phyloP scores from a whole-genome alignment of 2,113 vertebrate genomes.

The Fregetta grallaria region DNA sequence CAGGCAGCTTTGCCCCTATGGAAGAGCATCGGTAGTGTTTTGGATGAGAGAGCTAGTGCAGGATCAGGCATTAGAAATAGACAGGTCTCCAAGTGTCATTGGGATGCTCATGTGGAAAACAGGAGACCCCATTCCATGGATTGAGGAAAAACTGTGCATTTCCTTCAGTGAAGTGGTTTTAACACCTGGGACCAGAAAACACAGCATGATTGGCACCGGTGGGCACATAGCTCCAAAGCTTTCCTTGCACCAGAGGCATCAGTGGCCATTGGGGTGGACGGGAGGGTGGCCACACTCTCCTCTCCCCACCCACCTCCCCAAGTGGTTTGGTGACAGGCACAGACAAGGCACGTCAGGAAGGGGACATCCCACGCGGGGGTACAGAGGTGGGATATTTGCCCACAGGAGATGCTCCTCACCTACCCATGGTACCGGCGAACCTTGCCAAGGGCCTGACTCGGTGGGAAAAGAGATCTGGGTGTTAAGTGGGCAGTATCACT shows the following conservation, averaged over 20 bases:
- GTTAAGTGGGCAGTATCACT: neutral
- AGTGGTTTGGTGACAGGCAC: neutral
- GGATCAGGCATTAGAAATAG: neutral
- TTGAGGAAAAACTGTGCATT: neutral
- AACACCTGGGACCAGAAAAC: accelerated
- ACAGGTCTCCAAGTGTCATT: neutral
- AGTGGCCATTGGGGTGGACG: accelerated
- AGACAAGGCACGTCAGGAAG: neutral
- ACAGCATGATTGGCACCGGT: accelerated
- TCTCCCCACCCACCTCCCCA: neutral
- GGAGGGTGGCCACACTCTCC: accelerated
- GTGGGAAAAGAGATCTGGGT: neutral
- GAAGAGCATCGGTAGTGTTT: neutral
- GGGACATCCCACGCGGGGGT: accelerated
- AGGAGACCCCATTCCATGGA: neutral
- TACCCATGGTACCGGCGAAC: neutral
- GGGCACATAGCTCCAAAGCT: neutral
- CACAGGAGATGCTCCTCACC: neutral
- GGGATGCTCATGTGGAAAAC: neutral
- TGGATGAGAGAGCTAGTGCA: neutral
- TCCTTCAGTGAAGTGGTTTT: neutral
- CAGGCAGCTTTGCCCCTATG: neutral
- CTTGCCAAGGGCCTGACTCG: neutral
- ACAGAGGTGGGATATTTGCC: neutral
- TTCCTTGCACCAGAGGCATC: neutral